Base-by-base conservation (phyloP, 2,797 vertebrate genomes). In the Numenius phaeopus region DNA sequence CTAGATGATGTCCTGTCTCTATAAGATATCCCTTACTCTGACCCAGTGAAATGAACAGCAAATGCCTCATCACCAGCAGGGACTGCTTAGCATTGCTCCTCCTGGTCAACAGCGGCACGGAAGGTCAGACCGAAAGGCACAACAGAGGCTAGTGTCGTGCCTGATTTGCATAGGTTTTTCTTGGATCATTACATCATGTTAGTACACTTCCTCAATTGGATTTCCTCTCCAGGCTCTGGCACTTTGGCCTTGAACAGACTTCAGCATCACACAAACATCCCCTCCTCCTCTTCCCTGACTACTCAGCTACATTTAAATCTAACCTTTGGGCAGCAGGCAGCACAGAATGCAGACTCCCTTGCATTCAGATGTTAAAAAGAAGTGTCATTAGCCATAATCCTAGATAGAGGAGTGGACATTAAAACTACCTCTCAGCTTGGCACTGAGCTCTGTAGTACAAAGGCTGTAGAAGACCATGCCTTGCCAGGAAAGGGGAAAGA, bases 391-490 rank as follows among this genome's bases (percentile, higher is more conserved):
- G 34, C 42, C 24, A 50, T 27, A 75, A 50, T 29, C 23, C 40
- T 14, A 50, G 39, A 32, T 6, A 58, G 11, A 77, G 32, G 39
- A n/a, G 15, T 2, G 6, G 37, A n/a, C 42, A 42, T 26, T 26
- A 65, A 88, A 57, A 40, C 29, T 7, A 19, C 11, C 46, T 58
- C 62, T 57, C 49, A 39, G 50, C 29, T 39, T 61, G 37, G 24
- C 72, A 57, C 50, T 39, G n/a, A 88, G n/a, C 30, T 64, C 89
- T 42, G 16, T 16, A 24, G 55, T 30, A 61, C 16, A 49, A 67
- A 69, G 50, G n/a, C 30, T 50, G 40, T 0, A 78, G n/a, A 65
- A 87, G 13, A 14, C 24, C 42, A 64, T 0, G 1, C 2, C 12
- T 27, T 27, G n/a, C 17, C 40, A 80, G 15, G 59, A 39, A 47